Evolutionary conservation across 2,888 invertebrate species (phyloP).

Genomic region (Chrysotoxum bicinctum): DNA sequence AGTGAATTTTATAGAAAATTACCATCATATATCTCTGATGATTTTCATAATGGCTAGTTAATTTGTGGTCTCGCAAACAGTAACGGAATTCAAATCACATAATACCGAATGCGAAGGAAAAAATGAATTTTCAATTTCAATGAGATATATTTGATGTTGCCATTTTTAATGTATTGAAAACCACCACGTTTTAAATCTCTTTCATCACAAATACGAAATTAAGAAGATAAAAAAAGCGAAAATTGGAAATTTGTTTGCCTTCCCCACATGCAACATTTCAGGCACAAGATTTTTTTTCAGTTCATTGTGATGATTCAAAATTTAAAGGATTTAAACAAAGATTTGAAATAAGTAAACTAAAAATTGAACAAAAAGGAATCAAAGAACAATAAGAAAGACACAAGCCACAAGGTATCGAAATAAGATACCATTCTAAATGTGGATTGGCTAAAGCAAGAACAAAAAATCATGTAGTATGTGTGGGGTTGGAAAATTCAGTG

Average conservation of each 20-base stretch:
- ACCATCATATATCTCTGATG: conserved; percentile 43
- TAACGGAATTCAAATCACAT: conserved; percentile 60
- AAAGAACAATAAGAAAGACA: not conserved
- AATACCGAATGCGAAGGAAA: conserved; percentile 51
- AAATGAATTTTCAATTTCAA: conserved; percentile 3
- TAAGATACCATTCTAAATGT: not conserved
- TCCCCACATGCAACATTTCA: conserved; percentile 32
- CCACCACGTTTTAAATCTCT: conserved; percentile 12
- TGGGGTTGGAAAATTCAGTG: conserved; percentile 24
- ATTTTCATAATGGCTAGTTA: conserved; percentile 35
- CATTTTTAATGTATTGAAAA: conserved; percentile 27
- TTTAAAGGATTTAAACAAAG: conserved; percentile 20
- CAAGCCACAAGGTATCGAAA: conserved; percentile 8
- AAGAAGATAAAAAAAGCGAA: conserved; percentile 3
- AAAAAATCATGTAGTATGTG: conserved; percentile 12
- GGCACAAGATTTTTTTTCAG: conserved; percentile 28
- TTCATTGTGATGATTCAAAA: conserved; percentile 42
- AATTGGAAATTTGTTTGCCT: not conserved
- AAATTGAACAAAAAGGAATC: conserved; percentile 23
- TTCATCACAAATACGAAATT: conserved; percentile 34
- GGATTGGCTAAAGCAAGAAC: conserved; percentile 12
- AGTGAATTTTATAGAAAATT: conserved; percentile 59
- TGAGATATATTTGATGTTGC: conserved; percentile 32
- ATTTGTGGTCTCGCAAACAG: conserved; percentile 49
- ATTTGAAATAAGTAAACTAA: conserved; percentile 28